These are phyloP conservation scores for Menidia menidia DNA, from an alignment of 2,797 vertebrate species.

Conservation along the genomic window DNA sequence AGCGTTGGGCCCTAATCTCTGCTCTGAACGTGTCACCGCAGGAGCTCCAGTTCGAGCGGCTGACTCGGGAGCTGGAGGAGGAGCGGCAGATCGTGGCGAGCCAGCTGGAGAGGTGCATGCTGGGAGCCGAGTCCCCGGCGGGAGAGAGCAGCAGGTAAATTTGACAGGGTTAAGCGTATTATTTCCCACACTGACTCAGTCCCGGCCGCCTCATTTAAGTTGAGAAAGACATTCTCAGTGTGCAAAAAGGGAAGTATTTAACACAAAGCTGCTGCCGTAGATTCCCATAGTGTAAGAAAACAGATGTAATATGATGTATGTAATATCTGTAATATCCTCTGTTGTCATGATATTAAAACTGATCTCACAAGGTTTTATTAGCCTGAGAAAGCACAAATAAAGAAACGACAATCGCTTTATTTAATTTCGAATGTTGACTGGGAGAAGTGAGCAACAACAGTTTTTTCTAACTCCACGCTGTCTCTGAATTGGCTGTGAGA, in stretches of 20 bases:
- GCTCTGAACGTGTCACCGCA: conserved; percentile 67
- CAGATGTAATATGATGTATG: too few species aligned
- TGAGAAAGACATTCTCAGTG: background rate
- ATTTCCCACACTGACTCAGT: background rate
- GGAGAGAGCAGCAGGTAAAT: conserved; percentile 93
- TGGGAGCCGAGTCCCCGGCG: conserved; percentile 92
- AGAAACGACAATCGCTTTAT: too few species aligned
- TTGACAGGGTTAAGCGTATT: background rate
- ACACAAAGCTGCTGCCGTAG: background rate
- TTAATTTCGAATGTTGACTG: too few species aligned
- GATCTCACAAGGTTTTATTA: too few species aligned
- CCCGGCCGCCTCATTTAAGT: background rate
- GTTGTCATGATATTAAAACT: too few species aligned
- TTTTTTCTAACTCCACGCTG: too few species aligned
- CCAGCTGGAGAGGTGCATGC: conserved; percentile 96
- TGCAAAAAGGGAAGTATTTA: background rate
- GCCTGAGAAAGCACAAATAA: too few species aligned
- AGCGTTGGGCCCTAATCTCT: conserved; percentile 32
- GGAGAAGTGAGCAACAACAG: too few species aligned
- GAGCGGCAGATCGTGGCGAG: conserved; percentile 96
- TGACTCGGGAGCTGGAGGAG: conserved; percentile 95
- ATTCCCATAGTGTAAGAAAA: background rate
- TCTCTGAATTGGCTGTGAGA: too few species aligned
- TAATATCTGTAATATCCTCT: too few species aligned
- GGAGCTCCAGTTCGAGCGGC: conserved; percentile 96